Base-by-base conservation (phyloP, 2,888 invertebrate species). In the Unio delphinus region DNA sequence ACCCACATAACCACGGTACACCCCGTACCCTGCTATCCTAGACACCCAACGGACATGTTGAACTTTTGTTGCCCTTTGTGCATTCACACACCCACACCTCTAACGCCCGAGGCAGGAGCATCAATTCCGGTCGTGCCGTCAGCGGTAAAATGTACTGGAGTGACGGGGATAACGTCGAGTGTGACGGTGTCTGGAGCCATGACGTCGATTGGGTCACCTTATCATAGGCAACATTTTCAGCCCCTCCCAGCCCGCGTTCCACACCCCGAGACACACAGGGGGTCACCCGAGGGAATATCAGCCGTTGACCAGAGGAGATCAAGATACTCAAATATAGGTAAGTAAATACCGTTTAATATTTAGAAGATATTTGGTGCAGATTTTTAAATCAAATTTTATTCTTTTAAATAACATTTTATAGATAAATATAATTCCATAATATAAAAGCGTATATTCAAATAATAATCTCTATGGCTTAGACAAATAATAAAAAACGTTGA, bases 61-160 rank as follows among this genome's bases (percentile, higher is more conserved):
- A 83, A 83, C 62, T 72, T 84, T 34, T 85, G 86, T 62, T 87
- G 86, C 69, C 86, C 86, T 0, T 76, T 87, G 26, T 87, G 87
- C 64, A 74, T 86, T 57, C 82, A 81, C 59, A 78, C 82, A 30
- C 78, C 80, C 1, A 67, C 75, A 18, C 77, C 54, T 30, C 34
- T 45, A n/a, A 34, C 62, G 17, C 17, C 69, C 8, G 70, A 70
- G 7, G n/a, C 59, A 11, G 23, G 26, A 5, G 54, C 57, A 26
- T 58, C 69, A n/a, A n/a, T 65, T 23, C 57, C 65, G 15, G 28
- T 65, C 1, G 30, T 65, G 55, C 65, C 45, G 57, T n/a, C 65
- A 59, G 20, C 61, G 63, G 61, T 56, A 56, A 62, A 57, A 61
- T 61, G 15, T 55, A 18, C n/a, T 67, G n/a, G 60, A 60, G 28